Evolutionary conservation across 2,888 invertebrate species (phyloP).

Genomic region (Dryococelus australis): DNA sequence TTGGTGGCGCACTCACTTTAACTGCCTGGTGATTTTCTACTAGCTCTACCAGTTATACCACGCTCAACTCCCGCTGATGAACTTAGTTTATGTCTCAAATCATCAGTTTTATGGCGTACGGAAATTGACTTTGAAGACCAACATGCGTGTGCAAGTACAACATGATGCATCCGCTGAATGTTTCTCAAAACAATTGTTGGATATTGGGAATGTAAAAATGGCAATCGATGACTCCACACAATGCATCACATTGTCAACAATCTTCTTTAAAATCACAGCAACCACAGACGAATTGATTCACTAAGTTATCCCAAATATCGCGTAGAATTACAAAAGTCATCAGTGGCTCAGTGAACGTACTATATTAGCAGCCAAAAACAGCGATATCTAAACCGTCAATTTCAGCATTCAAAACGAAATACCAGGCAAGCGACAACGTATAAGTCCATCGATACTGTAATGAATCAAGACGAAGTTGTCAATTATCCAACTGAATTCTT

Average conservation of each 20-base stretch:
- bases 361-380: slow-evolving; percentile 37
- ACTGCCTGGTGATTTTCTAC: slow-evolving; percentile 56
- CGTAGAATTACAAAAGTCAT: slow-evolving; percentile 47
- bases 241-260: slow-evolving; percentile 37
- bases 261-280: slow-evolving; percentile 34
- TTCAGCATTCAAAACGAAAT: slow-evolving; percentile 36
- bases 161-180: no score
- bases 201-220: slow-evolving; percentile 38
- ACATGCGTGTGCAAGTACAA: no score
- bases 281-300: slow-evolving; percentile 39
- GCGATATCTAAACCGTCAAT: slow-evolving; percentile 33
- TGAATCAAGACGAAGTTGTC: slow-evolving; percentile 36
- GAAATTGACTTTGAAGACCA: no score
- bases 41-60: slow-evolving; percentile 47
- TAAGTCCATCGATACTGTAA: slow-evolving; percentile 41
- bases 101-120: no score
- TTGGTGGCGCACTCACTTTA: slow-evolving; percentile 43
- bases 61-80: neutral
- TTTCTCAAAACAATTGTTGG: slow-evolving; percentile 46
- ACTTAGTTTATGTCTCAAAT: slow-evolving; percentile 34
- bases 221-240: slow-evolving; percentile 33
- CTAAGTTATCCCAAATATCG: slow-evolving; percentile 39
- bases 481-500: no score
- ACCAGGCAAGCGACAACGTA: slow-evolving; percentile 28
- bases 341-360: slow-evolving; percentile 33